These are phyloP conservation scores for Ophioninae sp. DNA, from an alignment of 2,888 invertebrate species.

Conservation along the genomic window DNA sequence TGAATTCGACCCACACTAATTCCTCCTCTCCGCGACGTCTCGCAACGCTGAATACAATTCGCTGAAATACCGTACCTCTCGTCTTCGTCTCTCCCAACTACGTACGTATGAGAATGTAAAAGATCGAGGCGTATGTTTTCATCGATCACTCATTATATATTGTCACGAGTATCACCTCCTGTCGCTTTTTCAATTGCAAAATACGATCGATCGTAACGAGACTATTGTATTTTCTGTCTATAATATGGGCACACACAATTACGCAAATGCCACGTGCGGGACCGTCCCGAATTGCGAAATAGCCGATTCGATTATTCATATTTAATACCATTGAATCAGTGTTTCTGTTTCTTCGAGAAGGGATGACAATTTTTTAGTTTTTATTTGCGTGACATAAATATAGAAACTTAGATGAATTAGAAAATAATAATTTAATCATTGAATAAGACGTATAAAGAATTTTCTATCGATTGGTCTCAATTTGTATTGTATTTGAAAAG, in stretches of 20 bases:
- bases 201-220: constrained; percentile 35
- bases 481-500: no score
- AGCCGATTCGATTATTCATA: background rate
- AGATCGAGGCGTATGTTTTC: constrained; percentile 37
- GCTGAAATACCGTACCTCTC: constrained; percentile 31
- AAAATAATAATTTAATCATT: no score
- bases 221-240: background rate
- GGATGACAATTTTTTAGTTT: no score
- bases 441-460: no score
- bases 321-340: background rate
- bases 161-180: constrained; percentile 42
- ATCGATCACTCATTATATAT: constrained; percentile 58
- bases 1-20: constrained; percentile 48
- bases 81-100: background rate
- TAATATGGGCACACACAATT: constrained; percentile 2
- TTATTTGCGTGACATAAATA: no score
- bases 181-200: constrained; percentile 54
- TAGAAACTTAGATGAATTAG: no score
- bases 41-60: constrained; percentile 49
- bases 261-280: background rate
- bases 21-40: constrained; percentile 13
- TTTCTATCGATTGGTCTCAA: no score
- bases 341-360: no score
- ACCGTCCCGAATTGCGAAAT: background rate
- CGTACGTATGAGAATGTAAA: constrained; percentile 26